Percentiles rank a stretch among this genome's conserved stretches.
These are phyloP conservation scores for Troides aeacus DNA, from an alignment of 2,888 invertebrate species.

Conservation along the genomic window DNA sequence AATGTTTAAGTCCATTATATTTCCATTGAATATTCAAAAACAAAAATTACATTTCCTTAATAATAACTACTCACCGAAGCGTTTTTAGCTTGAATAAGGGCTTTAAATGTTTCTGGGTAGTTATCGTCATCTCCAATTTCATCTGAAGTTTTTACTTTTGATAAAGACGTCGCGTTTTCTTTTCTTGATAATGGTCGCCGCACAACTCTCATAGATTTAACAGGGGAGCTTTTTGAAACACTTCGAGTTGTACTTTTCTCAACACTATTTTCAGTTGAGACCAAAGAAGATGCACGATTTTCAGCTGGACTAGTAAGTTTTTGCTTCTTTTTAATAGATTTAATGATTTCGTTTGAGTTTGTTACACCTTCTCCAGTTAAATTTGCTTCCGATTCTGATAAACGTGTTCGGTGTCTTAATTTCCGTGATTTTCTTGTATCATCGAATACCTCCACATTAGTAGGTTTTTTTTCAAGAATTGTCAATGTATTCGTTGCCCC, in stretches of 20 bases:
- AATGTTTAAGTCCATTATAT: constrained; percentile 30
- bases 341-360: constrained; percentile 52
- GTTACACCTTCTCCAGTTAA: constrained; percentile 62
- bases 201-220: constrained; percentile 27
- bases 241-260: constrained; percentile 15
- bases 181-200: constrained; percentile 19
- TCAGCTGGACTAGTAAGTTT: constrained; percentile 49
- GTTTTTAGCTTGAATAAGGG: constrained; percentile 82
- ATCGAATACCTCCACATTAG: constrained; percentile 52
- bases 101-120: constrained; percentile 47
- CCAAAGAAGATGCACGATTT: constrained; percentile 10
- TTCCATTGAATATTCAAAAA: constrained; percentile 25
- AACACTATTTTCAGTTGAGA: constrained; percentile 7
- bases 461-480: constrained; percentile 55
- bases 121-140: constrained; percentile 27
- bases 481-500: constrained; percentile 65
- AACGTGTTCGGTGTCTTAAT: constrained; percentile 59
- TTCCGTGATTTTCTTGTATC: constrained; percentile 61
- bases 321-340: constrained; percentile 67
- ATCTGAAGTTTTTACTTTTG: constrained; percentile 26
- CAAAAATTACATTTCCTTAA: constrained; percentile 28
- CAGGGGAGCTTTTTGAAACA: constrained; percentile 1
- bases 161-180: constrained; percentile 10
- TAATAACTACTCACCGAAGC: constrained; percentile 61
- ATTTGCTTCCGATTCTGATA: constrained; percentile 65